Conservation (phyloP, 1,140 invertebrate species). For the Pseudomyrmex dendroicus region DNA sequence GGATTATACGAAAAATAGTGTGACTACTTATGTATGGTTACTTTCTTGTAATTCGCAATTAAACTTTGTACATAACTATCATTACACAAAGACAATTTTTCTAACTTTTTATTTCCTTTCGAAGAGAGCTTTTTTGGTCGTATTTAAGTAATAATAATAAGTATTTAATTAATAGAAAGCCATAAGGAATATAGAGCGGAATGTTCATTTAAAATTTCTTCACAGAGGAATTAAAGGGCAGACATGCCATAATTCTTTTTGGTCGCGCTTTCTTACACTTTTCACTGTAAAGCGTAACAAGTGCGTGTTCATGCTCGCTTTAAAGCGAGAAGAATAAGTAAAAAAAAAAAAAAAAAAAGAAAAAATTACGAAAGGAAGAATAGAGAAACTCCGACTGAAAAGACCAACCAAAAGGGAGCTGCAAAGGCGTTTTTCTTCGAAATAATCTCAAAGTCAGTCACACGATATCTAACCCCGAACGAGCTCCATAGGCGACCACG, state of each 20-base stretch:
- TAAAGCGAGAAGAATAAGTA: background rate
- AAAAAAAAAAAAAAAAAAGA: background rate
- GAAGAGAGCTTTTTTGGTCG: no score
- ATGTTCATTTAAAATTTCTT: background rate
- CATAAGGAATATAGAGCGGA: no score
- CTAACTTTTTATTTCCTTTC: background rate
- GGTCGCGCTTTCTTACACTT: slow-evolving; percentile 8
- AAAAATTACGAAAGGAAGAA: slow-evolving; percentile 12
- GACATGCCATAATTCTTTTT: background rate
- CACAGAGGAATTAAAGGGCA: background rate
- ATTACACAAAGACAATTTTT: no score
- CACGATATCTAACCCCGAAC: slow-evolving; percentile 58
- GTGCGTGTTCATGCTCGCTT: slow-evolving; percentile 1
- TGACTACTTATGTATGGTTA: background rate
- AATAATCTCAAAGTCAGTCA: slow-evolving; percentile 52
- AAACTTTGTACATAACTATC: no score
- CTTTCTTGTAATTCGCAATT: no score
- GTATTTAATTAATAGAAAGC: no score
- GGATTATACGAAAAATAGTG: background rate
- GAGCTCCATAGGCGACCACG: slow-evolving; percentile 13
- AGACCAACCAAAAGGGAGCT: no score
- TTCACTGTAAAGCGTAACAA: slow-evolving; percentile 10
- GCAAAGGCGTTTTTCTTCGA: slow-evolving; percentile 4
- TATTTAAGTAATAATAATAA: no score
- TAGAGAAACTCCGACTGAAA: slow-evolving; percentile 11